Evolutionary conservation across 64 coral and sea anemone species (phyloP), one percentile per base, ranked within the genome.

Genomic region (Stichodactyla mertensii): DNA sequence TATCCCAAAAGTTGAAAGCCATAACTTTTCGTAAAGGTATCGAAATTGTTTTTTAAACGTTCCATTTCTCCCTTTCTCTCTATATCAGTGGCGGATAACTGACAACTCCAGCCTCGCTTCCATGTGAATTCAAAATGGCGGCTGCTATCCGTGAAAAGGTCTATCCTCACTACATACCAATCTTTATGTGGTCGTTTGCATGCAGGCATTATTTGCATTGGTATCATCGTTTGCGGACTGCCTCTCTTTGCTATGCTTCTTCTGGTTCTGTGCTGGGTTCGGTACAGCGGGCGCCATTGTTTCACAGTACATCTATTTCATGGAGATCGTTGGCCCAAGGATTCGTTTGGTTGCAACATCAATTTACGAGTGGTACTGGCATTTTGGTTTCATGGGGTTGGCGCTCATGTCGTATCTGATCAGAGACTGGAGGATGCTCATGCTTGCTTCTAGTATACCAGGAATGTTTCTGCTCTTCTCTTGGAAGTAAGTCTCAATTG

Each of bases 351-450:
- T 52, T 4, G 80, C 7, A 18, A 27, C 52, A 57, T 57, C 52
- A 13, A 16, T 82, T 45, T 82, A 57, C 16, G 52, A 54, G 16
- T 26, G 9, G 16, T 82, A 55, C 52, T 82, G 80, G 80, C 20
- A 6, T 22, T 7, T 82, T 82, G 80, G 80, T 15, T 82, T n/a
- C 51, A 55, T 57, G 80, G 55, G 16, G 11, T n/a, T 57, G 55
- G 52, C 80, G 5, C 52, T 82, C 3, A 54, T 82, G 18, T 54
- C 80, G 52, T 82, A 20, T 52, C 55, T 82, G 18, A 82, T 82
- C 51, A 54, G 51, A 16, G 80, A 82, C 51, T 82, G 80, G 80
- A 82, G 80, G 54, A 82, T 82, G 52, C 80, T 82, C 6, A 82
- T 82, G 55, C 16, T 82, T 20, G 51, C 51, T 8, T 7, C 55